phyloP scores from a whole-genome alignment of 2,888 invertebrate species.

The Drosophila neonasuta region DNA sequence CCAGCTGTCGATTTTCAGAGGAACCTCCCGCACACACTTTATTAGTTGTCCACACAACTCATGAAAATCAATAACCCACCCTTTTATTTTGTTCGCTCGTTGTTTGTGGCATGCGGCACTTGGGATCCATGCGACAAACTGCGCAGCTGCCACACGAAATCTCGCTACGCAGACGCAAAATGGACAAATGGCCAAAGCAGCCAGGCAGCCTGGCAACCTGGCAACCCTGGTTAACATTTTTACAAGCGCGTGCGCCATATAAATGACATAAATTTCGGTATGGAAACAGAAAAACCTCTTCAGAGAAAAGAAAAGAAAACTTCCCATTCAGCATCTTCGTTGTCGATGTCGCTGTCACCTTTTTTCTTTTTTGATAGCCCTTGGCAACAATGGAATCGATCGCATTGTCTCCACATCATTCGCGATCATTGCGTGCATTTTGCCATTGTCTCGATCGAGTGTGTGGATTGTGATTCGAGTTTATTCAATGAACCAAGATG shows the following conservation, averaged over 20 bases:
- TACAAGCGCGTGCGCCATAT: slow-evolving; percentile 52
- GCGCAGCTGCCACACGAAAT: slow-evolving; percentile 58
- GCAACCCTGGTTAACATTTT: slow-evolving; percentile 49
- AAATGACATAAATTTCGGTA: slow-evolving; percentile 61
- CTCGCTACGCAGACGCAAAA: slow-evolving; percentile 36
- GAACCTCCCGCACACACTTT: slow-evolving; percentile 18
- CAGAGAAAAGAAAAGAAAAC: slow-evolving; percentile 53
- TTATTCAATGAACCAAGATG: slow-evolving; percentile 57
- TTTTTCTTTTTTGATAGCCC: slow-evolving; percentile 51
- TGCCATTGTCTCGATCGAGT: slow-evolving; percentile 50
- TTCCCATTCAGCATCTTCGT: slow-evolving; percentile 57
- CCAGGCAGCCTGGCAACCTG: slow-evolving; percentile 13
- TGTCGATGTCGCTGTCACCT: slow-evolving; percentile 33
- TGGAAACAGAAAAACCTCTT: slow-evolving; percentile 56
- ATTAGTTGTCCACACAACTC: slow-evolving; percentile 49
- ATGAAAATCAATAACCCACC: slow-evolving; percentile 47
- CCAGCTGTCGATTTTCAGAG: slow-evolving; percentile 32
- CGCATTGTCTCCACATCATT: slow-evolving; percentile 65
- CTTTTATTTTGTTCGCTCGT: slow-evolving; percentile 18
- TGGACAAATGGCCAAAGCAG: not conserved
- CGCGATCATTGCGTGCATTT: slow-evolving; percentile 58
- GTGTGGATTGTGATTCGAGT: slow-evolving; percentile 48
- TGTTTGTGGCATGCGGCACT: slow-evolving; percentile 44
- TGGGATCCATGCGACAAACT: slow-evolving; percentile 52
- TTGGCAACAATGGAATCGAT: slow-evolving; percentile 57